phyloP scores from a whole-genome alignment of 2,113 vertebrate genomes.

The Peromyscus californicus region DNA sequence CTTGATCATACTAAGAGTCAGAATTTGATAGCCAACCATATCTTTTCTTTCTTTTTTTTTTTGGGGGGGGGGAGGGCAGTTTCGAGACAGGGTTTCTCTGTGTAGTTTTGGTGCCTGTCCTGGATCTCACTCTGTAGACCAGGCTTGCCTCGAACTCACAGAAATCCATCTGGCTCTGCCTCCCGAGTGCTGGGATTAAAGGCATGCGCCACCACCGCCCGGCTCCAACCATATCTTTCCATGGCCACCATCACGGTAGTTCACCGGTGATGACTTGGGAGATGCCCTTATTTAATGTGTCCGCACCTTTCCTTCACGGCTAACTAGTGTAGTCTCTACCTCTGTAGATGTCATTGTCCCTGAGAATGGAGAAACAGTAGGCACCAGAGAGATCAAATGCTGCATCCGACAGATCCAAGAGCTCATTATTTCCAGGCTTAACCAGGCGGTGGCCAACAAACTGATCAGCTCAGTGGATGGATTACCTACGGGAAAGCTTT shows the following conservation, averaged over 20 bases:
- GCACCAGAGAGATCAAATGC: constrained; percentile 95
- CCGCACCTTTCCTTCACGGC: neutral
- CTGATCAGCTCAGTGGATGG: constrained; percentile 98
- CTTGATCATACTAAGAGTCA: neutral
- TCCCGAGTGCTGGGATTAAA: too few relatives aligned
- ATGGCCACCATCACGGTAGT: neutral
- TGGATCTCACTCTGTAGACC: too few relatives aligned
- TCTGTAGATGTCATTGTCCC: constrained; percentile 94
- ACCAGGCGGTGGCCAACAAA: constrained; percentile 98
- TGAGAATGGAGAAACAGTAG: constrained; percentile 95
- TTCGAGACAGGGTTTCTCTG: too few relatives aligned
- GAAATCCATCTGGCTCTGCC: too few relatives aligned
- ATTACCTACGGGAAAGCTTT: constrained; percentile 98
- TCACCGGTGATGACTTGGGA: neutral
- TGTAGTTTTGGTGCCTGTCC: too few relatives aligned
- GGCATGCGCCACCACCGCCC: too few relatives aligned
- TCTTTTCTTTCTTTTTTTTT: neutral
- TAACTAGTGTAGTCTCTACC: neutral
- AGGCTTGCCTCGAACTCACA: too few relatives aligned
- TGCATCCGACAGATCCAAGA: constrained; percentile 98
- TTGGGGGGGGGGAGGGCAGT: too few relatives aligned
- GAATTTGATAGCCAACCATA: neutral
- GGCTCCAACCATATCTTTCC: neutral
- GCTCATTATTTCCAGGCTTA: constrained; percentile 94
- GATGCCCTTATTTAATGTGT: neutral